phyloP scores from a whole-genome alignment of 2,888 invertebrate genomes.

The Suillia variegata region DNA sequence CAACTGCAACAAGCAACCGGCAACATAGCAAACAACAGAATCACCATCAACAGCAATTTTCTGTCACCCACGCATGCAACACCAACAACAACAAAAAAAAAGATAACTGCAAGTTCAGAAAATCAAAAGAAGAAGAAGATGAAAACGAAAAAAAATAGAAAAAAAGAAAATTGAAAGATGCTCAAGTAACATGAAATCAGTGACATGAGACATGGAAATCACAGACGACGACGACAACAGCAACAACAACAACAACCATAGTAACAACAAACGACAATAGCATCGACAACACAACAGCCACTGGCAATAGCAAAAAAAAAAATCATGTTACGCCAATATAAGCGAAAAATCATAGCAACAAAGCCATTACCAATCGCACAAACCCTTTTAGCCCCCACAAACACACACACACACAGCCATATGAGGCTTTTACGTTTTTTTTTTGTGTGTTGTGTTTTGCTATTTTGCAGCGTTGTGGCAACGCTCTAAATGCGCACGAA shows the following conservation, averaged over 20 bases:
- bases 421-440: too few species aligned
- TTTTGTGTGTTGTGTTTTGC: too few species aligned
- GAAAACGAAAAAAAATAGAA: background rate
- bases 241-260: background rate
- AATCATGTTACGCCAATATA: background rate
- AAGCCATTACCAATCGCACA: too few species aligned
- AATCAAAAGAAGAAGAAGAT: background rate
- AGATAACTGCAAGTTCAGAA: background rate
- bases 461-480: too few species aligned
- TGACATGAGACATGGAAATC: slow-evolving; percentile 50
- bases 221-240: slow-evolving; percentile 8
- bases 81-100: background rate
- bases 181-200: slow-evolving; percentile 40
- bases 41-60: slow-evolving; percentile 15
- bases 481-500: too few species aligned
- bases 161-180: background rate
- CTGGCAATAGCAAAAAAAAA: background rate
- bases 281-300: background rate
- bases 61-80: slow-evolving; percentile 10
- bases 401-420: too few species aligned
- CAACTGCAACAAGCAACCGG: background rate
- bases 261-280: background rate
- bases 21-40: too few species aligned
- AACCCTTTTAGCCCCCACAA: too few species aligned
- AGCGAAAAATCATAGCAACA: background rate